These are phyloP conservation scores for Diarsia mendica DNA, from an alignment of 2,888 invertebrate species.

Conservation along the genomic window DNA sequence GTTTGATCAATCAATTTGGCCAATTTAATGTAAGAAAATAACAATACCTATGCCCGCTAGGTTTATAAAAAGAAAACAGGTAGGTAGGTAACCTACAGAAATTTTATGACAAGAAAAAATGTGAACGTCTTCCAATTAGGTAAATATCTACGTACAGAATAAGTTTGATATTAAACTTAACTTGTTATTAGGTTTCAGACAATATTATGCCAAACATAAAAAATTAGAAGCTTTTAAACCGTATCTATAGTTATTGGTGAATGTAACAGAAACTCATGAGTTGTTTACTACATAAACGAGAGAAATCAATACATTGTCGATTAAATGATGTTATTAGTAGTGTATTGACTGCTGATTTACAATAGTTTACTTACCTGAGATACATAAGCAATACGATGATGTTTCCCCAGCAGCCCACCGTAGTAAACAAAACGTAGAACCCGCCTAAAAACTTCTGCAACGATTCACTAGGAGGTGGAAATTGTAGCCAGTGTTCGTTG, in stretches of 20 bases:
- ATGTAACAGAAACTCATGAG: background rate
- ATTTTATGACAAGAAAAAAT: background rate
- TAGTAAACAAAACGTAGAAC: slow-evolving; percentile 91
- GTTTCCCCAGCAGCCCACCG: slow-evolving; percentile 93
- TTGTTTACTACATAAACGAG: background rate
- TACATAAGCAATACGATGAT: slow-evolving; percentile 93
- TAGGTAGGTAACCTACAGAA: background rate
- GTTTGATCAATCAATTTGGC: slow-evolving; percentile 1
- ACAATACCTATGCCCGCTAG: background rate
- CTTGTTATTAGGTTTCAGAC: slow-evolving; percentile 1
- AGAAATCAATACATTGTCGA: background rate
- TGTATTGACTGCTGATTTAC: background rate
- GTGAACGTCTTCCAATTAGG: background rate
- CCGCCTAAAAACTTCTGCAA: slow-evolving; percentile 91
- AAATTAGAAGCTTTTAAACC: background rate
- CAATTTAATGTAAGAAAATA: background rate
- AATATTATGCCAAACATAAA: background rate
- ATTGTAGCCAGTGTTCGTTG: slow-evolving; percentile 93
- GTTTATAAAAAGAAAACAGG: background rate
- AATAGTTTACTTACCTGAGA: slow-evolving; percentile 89
- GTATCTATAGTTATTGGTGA: background rate
- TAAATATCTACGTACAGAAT: background rate
- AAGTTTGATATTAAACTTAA: background rate
- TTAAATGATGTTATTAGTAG: background rate
- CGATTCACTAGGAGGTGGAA: slow-evolving; percentile 90